Evolutionary conservation across 2,888 invertebrate species (phyloP), one percentile per base, ranked within the genome.

Genomic region (Barypeithes pellucidus): DNA sequence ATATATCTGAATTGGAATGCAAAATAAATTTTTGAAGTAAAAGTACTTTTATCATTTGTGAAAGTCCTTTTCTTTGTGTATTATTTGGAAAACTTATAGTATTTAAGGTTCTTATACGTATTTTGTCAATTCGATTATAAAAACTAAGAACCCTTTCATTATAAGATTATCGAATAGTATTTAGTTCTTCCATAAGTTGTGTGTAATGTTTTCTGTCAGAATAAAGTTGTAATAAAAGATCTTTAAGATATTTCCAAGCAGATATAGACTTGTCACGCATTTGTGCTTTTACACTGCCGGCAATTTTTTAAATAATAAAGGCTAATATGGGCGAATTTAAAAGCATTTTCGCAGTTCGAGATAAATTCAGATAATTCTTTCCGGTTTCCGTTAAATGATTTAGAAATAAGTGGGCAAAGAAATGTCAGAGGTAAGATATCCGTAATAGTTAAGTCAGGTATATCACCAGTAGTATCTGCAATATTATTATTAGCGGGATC

Each of bases 311-410:
- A 14, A 59, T 33, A n/a, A 59, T 36, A 33, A 36, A 61, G 5
- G 22, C 43, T 12, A 61, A 9, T 16, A 47, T 4, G n/a, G n/a
- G n/a, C n/a, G n/a, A n/a, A n/a, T n/a, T n/a, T n/a, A n/a, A n/a
- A n/a, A n/a, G n/a, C n/a, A n/a, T n/a, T n/a, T n/a, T n/a, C n/a
- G n/a, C n/a, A n/a, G n/a, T n/a, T n/a, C n/a, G n/a, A n/a, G n/a
- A 67, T 14, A 67, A 59, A 67, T 24, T 67, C 67, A 5, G 43
- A 33, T 29, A 60, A 45, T 22, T 67, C 60, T n/a, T 60, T 59
- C 8, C 67, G 60, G 33, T 60, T 67, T 16, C 67, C 60, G 18
- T 43, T 60, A 36, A 60, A 67, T 3, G 41, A 22, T 59, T 67
- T 67, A 4, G 59, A n/a, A 60, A 67, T 67, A 7, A 67, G 22